Evolutionary conservation across 2,888 invertebrate species (phyloP), one percentile per base, ranked within the genome.

Genomic region (Plagiodera versicolora): DNA sequence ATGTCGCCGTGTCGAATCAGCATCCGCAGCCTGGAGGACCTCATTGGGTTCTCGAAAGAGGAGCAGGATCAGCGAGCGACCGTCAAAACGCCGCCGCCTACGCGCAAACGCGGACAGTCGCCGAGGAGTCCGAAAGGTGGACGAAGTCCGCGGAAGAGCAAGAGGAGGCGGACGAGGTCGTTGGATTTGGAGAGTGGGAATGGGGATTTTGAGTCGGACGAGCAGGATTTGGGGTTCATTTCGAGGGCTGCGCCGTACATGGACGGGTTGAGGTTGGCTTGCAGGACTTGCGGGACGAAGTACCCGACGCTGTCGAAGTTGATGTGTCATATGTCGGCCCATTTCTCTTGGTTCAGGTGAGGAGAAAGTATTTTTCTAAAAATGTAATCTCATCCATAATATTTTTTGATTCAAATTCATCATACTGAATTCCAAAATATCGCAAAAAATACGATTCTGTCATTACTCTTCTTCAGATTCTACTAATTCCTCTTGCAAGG

Each of bases 271-370:
- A 81, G 77, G 59, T 70, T 84, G 0, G 72, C 77, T 8, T 88
- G 88, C 72, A 81, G 83, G 66, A 81, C 82, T 53, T 88, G 88
- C 71, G 80, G 83, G 44, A 73, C 72, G 11, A 82, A 79, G 66
- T 85, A 83, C 70, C 74, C 79, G 1, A 81, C 83, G 24, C 73
- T 83, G 14, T 80, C 81, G 52, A 83, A 85, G 66, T 74, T 89
- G 5, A 81, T 86, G 19, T 79, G 81, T 52, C 90, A 90, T 70
- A 85, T 88, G 79, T 86, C 89, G 0, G 75, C 80, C 2, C 90
- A 91, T 74, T 84, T 88, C 61, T 87, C 87, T 61, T 89, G 89
- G 87, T 84, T 87, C 71, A 84, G 57, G 16, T 39, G 14, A 39
- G 24, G 30, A 20, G 5, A 16, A 46, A 24, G 16, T n/a, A n/a